Evolutionary conservation across 2,888 invertebrate species (phyloP), one percentile per base, ranked within the genome.

Genomic region (Metacarcinus magister): DNA sequence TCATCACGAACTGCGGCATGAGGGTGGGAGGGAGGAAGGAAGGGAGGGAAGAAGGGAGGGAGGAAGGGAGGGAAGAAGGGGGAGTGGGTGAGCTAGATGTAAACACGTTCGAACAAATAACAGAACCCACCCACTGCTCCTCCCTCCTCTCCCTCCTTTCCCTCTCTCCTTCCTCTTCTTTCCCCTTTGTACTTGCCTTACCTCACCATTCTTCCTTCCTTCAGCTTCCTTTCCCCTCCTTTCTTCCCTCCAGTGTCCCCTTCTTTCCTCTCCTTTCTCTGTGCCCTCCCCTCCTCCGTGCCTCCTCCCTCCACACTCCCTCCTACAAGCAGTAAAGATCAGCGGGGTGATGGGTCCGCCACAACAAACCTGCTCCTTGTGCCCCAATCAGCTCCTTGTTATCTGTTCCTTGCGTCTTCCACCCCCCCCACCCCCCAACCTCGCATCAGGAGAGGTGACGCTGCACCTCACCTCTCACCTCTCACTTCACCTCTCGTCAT

Each of bases 321-420:
- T 7, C 32, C 82, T 13, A 13, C 5, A 28, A 4, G 82, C 82
- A 82, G 82, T 32, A 82, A 32, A 82, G 28, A 82, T 82, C 82
- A 82, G 82, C 7, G 32, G 5, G 82, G 82, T 82, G 32, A 82
- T 82, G 32, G 82, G 82, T 1, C 32, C 82, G 32, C 82, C 82
- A 82, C 32, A 82, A 82, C 82, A 82, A 5, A 82, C 82, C 82
- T 2, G 19, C 82, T 28, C 19, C 32, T 82, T 82, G 82, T 82
- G 82, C 82, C 7, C 82, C 82, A 82, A 82, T 82, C 82, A 82
- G 82, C 82, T 32, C 32, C 82, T 32, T 82, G 82, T 82, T 82
- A 82, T 82, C 82, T 8, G 28, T 32, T 32, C 32, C 2, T 28
- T 32, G 82, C 32, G 7, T 4, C 82, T 2, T 1, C 82, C 32